Evolutionary conservation across 2,888 invertebrate species (phyloP), one percentile per base, ranked within the genome.

Genomic region (Agrotis ipsilon): DNA sequence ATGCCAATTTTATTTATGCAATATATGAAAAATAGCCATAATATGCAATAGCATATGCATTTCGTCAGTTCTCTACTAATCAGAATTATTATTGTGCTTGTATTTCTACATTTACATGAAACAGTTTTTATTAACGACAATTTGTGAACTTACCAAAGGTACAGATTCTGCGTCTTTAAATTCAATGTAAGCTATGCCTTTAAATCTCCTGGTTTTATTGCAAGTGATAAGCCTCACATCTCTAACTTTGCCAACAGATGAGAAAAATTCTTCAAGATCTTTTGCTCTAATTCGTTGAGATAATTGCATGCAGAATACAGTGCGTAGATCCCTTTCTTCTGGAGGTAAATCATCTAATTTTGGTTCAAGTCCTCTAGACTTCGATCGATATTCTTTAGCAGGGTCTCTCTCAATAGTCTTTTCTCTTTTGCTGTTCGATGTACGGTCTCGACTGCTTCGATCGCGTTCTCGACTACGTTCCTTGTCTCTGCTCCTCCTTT

Each of bases 151-250:
- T 94, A 98, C 98, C 96, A 99, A 96, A 72, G 99, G 98, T 13
- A 99, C 99, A 78, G 99, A 99, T 95, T 99, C 99, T 1, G 99
- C 98, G 96, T 99, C 99, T 93, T 98, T 98, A 92, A 99, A 99
- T 95, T 99, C 99, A 74, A 99, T 99, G 91, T 99, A 99, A n/a
- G 99, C 99, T 87, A 99, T 99, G 58, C 99, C 99, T 95, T 99
- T 99, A 89, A 99, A 99, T 83, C 99, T 96, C 89, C 99, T 97
- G 0, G 99, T 99, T 94, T 99, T 99, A 94, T 99, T 99, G 94
- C 99, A 99, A 69, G 99, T 99, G 72, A 99, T 99, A 86, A 99
- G 97, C 88, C 99, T 97, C 24, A 99, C 99, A 96, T 99, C 99
- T 86, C 99, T 97, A 72, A 99, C 99, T 97, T 99, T 99, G 57